A percentile compares a stretch with the other conserved stretches of the same genome.
phyloP scores from a whole-genome alignment of 2,797 vertebrate genomes.

The Chaenodraco wilsoni region DNA sequence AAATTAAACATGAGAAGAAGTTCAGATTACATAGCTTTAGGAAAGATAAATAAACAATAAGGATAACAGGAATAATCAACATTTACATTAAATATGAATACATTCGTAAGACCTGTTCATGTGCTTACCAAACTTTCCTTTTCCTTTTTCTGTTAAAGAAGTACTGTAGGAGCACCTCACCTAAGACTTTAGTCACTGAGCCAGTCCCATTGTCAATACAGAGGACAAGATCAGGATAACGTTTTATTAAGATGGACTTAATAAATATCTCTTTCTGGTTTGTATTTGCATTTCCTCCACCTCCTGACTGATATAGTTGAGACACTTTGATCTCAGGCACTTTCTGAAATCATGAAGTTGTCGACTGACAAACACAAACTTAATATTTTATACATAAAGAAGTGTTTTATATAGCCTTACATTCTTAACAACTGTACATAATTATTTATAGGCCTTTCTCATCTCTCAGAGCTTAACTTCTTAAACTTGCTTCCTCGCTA shows the following conservation, averaged over 20 bases:
- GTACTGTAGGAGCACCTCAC: slow-evolving; percentile 8
- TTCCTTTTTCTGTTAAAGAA: slow-evolving; percentile 29
- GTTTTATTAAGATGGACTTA: slow-evolving; percentile 17
- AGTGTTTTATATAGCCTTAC: slow-evolving; percentile 28
- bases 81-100: slow-evolving; percentile 67
- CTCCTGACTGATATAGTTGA: slow-evolving; percentile 51
- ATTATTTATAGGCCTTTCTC: slow-evolving; percentile 5
- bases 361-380: slow-evolving; percentile 45
- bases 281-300: slow-evolving; percentile 25
- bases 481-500: background rate
- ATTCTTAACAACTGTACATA: slow-evolving; percentile 45
- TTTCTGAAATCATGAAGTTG: slow-evolving; percentile 74
- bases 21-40: slow-evolving; percentile 46
- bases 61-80: slow-evolving; percentile 44
- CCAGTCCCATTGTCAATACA: slow-evolving; percentile 24
- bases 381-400: slow-evolving; percentile 34
- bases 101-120: slow-evolving; percentile 66
- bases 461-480: background rate
- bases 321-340: slow-evolving; percentile 79
- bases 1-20: slow-evolving; percentile 52
- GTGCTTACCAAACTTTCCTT: slow-evolving; percentile 57
- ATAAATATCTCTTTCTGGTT: slow-evolving; percentile 13
- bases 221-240: slow-evolving; percentile 17
- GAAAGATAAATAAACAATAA: slow-evolving; percentile 56
- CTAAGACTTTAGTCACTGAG: slow-evolving; percentile 19